Base-by-base conservation (phyloP, 2,797 vertebrate genomes). In the Melanotaenia boesemani region DNA sequence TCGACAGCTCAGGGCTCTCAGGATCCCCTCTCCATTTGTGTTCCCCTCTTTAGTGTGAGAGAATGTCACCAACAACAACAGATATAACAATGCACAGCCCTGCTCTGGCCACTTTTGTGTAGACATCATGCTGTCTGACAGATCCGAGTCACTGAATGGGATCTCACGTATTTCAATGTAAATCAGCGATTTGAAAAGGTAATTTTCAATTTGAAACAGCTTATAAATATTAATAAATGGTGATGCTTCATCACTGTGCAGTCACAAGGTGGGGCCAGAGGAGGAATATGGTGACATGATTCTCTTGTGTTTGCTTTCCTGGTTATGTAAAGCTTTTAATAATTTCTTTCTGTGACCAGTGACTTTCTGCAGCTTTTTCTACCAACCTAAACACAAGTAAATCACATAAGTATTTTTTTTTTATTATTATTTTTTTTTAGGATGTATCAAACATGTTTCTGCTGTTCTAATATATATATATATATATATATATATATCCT, bases 1-100 rank as follows among this genome's bases (percentile, higher is more conserved):
- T 91, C 26, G 50, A 91, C 22, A 95, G 48, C 61, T 91, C 88
- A 0, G 91, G 92, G 0, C 67, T 77, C 1, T 92, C 88, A 56
- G 83, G 69, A 2, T 89, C 82, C 39, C 89, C 93, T 64, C 70
- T 88, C 36, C 8, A 76, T 0, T 44, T 76, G 78, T n/a, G n/a
- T n/a, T n/a, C n/a, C n/a, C 93, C 26, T 87, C 82, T 60, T 90
- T 75, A 16, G 83, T 74, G 44, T 59, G 75, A 58, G 89, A 89
- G 34, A 92, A 85, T 73, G 80, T 86, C 1, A 13, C 81, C 41
- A 90, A 34, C 39, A 93, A 0, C 36, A 92, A 16, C 11, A 93
- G 52, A 16, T 89, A 88, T 56, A 92, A 66, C 34, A 90, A 50
- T 28, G 76, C 71, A 77, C 78, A 85, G 1, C 85, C 81, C 50